Evolutionary conservation across 2,888 invertebrate genomes (phyloP), one percentile per base, ranked within the genome.

Genomic region (Temnothorax ravouxi): DNA sequence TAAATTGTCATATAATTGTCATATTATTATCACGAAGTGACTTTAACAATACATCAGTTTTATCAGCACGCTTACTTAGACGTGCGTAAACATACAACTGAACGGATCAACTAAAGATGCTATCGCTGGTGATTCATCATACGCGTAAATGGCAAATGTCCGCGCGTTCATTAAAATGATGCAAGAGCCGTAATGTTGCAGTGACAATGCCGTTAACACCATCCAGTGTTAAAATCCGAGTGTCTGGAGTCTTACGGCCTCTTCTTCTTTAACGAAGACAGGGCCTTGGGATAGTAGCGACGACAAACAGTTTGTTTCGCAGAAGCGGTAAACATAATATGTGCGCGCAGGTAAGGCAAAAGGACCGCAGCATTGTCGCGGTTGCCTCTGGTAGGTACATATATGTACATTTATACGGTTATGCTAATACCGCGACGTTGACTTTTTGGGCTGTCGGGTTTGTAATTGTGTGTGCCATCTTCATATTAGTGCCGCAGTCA

Each of bases 391-490:
- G 56, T 34, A 47, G 29, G 29, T 29, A 29, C 15, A 8, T 9
- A 8, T 9, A 41, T 34, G 18, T 21, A 74, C 79, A 59, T 74
- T 80, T 81, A 6, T 34, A 87, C 86, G 69, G 71, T 86, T 88
- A 90, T 83, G 87, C 84, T 88, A 90, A 88, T 88, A 11, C 62
- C 29, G 44, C 74, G 56, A 85, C 88, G 85, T 86, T 81, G 67
- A 79, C 81, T 84, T 81, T 76, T 86, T 72, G 62, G 69, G 38
- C 72, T 66, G 56, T 83, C 69, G 34, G 54, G 50, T 69, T 87
- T 84, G 69, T 86, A 86, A 88, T 89, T 88, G 86, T 77, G 50
- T 83, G 59, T 69, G 61, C 41, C 77, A 71, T 69, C 74, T 80
- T 72, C 67, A 76, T 79, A 76, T 52, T 41, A 11, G 44, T 34